Conservation (phyloP, 2,888 invertebrate genomes). For the Pachliopta kotzebuea region DNA sequence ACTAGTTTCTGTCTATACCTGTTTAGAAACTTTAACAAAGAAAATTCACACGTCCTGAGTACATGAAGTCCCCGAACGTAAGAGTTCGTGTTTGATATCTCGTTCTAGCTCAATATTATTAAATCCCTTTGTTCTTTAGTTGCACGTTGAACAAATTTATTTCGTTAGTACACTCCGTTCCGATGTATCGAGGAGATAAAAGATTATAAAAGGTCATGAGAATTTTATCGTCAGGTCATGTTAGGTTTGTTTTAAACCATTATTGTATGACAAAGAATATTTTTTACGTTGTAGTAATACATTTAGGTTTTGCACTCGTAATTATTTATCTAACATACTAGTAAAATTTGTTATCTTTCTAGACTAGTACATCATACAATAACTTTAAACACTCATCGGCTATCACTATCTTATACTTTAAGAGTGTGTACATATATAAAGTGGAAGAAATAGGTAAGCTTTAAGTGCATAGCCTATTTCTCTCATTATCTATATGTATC, state of each 20-base stretch:
- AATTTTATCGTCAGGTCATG: constrained; percentile 36
- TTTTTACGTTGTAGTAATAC: background rate
- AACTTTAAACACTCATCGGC: constrained; percentile 10
- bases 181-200: constrained; percentile 41
- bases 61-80: constrained; percentile 9
- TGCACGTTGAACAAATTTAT: constrained; percentile 34
- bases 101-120: constrained; percentile 35
- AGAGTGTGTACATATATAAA: background rate
- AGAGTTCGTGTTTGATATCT: constrained; percentile 29
- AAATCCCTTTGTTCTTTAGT: constrained; percentile 39
- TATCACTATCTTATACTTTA: constrained; percentile 12
- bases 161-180: constrained; percentile 33
- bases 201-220: constrained; percentile 39
- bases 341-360: background rate
- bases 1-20: background rate
- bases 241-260: constrained; percentile 24
- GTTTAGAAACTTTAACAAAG: constrained; percentile 10
- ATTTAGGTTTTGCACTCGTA: background rate
- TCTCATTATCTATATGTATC: no score
- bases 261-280: constrained; percentile 12
- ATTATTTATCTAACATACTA: background rate
- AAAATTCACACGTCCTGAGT: constrained; percentile 13
- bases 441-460: background rate
- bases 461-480: background rate
- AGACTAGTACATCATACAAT: constrained; percentile 4